Conservation (phyloP, 1,140 invertebrate species). For the Caenorhabditis tropicalis region DNA sequence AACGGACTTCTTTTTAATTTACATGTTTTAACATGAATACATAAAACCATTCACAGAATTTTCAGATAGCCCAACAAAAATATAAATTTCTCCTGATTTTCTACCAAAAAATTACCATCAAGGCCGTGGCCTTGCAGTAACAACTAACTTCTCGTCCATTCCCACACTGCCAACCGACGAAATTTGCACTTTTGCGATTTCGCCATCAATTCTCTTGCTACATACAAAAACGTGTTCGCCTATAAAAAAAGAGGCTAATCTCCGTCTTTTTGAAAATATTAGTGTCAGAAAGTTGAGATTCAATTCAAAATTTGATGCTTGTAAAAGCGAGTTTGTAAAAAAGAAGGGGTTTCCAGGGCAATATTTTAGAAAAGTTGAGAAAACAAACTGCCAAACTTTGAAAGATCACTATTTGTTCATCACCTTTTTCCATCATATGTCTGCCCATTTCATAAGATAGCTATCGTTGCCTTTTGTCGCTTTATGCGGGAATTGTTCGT, state of each 20-base stretch:
- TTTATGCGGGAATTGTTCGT: too few relatives aligned
- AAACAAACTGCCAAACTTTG: not conserved
- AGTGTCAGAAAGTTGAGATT: too few relatives aligned
- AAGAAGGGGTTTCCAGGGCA: not conserved
- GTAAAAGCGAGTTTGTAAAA: too few relatives aligned
- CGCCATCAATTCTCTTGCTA: not conserved
- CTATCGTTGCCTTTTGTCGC: not conserved
- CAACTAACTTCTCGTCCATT: not conserved
- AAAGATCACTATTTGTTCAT: slow-evolving; percentile 31
- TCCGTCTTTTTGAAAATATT: not conserved
- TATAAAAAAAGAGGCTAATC: not conserved
- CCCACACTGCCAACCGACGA: not conserved
- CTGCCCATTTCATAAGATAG: not conserved
- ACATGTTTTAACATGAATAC: too few relatives aligned
- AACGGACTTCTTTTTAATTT: too few relatives aligned
- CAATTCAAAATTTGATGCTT: too few relatives aligned
- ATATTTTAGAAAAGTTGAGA: not conserved
- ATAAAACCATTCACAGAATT: too few relatives aligned
- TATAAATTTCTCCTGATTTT: too few relatives aligned
- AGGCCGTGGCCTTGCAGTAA: not conserved
- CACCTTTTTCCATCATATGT: too few relatives aligned
- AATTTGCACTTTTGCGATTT: not conserved
- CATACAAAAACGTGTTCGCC: not conserved
- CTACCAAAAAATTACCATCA: not conserved
- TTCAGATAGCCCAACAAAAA: not conserved